Conservation (phyloP, 2,113 vertebrate species). For the Tachysurus vachellii region DNA sequence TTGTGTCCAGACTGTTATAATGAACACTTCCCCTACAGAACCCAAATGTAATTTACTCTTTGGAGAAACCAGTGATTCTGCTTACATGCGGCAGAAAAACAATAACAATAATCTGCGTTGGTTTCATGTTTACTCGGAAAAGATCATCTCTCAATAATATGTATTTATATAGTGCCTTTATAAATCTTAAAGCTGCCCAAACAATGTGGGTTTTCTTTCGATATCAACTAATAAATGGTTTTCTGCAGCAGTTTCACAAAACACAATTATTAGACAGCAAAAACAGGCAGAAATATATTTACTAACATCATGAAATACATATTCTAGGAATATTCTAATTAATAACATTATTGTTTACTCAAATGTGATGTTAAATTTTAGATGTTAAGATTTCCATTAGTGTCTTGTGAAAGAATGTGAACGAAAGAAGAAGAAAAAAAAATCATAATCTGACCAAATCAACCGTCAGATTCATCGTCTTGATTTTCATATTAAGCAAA, state of each 20-base stretch:
- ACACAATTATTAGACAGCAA: not conserved
- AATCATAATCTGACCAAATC: not conserved
- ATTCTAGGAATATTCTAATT: not conserved
- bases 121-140: constrained; percentile 27
- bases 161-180: constrained; percentile 8
- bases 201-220: not conserved
- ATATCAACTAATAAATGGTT: not conserved
- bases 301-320: not conserved
- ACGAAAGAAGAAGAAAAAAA: not conserved
- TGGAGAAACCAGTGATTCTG: constrained; percentile 14
- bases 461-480: not conserved
- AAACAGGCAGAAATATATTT: not conserved
- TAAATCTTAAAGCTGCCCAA: not conserved
- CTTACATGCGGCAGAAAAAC: constrained; percentile 1
- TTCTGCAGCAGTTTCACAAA: not conserved
- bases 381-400: not conserved
- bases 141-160: constrained; percentile 24
- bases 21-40: constrained; percentile 19
- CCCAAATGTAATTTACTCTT: constrained; percentile 31
- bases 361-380: not conserved
- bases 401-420: not conserved
- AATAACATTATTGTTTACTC: not conserved
- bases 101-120: constrained; percentile 4
- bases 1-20: constrained; percentile 26
- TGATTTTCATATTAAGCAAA: not conserved